Conservation (phyloP, 2,113 vertebrate species). For the Phrynosoma platyrhinos region DNA sequence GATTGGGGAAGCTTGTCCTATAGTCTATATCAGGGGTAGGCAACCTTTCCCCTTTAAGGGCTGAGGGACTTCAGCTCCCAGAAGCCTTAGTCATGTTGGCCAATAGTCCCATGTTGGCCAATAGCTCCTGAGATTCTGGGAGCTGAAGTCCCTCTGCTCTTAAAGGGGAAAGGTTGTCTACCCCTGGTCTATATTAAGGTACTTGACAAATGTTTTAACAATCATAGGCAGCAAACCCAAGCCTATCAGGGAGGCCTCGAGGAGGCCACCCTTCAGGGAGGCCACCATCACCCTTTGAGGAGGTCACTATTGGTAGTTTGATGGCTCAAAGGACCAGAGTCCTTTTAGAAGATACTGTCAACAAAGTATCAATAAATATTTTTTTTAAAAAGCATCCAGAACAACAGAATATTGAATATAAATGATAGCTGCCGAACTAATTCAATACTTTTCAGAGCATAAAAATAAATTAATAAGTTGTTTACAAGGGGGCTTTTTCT, state of each 20-base stretch:
- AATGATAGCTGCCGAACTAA: conserved; percentile 26
- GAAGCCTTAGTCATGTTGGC: too few species aligned
- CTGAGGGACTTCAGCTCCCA: too few species aligned
- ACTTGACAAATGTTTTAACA: conserved; percentile 25
- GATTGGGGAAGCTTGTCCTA: background rate
- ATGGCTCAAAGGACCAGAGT: conserved; percentile 45
- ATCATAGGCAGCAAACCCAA: background rate
- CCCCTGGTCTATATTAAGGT: too few species aligned
- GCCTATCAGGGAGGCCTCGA: background rate
- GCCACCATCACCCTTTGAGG: background rate
- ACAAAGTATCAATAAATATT: conserved; percentile 46
- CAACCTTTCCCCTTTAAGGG: too few species aligned
- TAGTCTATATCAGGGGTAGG: too few species aligned
- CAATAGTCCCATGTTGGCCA: too few species aligned
- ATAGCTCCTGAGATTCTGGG: too few species aligned
- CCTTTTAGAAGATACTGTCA: conserved; percentile 63
- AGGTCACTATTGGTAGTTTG: background rate
- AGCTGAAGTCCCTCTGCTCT: too few species aligned
- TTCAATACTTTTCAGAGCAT: conserved; percentile 31
- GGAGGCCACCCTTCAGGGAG: background rate
- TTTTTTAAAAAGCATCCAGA: conserved; percentile 30
- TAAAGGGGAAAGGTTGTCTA: too few species aligned
- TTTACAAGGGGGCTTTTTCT: conserved; percentile 44
- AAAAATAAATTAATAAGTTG: conserved; percentile 48
- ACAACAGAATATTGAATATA: conserved; percentile 32